Evolutionary conservation across 2,113 vertebrate species (phyloP), one percentile per base, ranked within the genome.

Genomic region (Laterallus jamaicensis): DNA sequence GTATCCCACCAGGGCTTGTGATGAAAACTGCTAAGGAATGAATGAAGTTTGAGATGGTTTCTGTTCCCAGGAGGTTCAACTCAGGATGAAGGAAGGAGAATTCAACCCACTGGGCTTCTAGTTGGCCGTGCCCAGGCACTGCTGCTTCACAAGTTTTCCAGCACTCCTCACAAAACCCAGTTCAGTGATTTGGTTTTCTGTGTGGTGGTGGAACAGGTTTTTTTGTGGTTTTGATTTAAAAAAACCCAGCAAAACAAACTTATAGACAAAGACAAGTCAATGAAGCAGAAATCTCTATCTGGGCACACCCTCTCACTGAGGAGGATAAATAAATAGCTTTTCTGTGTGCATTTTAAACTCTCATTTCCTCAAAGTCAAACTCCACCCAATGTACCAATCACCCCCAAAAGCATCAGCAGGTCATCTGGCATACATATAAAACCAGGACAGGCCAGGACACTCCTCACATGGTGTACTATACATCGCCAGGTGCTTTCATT

Each of bases 351-450:
- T 85, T 93, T 95, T 92, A 81, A 86, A 21, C 39, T 91, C 35
- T 82, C 84, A 63, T 97, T 97, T 93, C 86, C 67, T 89, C 74
- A 24, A 17, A 47, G 85, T 90, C 2, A 5, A 89, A 76, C 97
- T 80, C 96, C 96, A 83, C 97, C 96, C 85, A 90, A 75, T 40
- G 28, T n/a, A 93, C 66, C 81, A 86, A 49, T 94, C 88, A 82
- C 37, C 85, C 84, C 66, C 40, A 49, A 91, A 87, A 91, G 35
- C 44, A 73, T 67, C 62, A 32, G 20, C 76, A 71, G 89, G 63
- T 82, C 81, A 89, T 24, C 47, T 59, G 29, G 91, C 52, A 75
- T n/a, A 39, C 0, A 1, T 95, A 97, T 97, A 97, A 97, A 96
- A 63, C 19, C 47, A 50, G 60, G 70, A 31, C 56, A 59, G 28